Evolutionary conservation across 2,113 vertebrate species (phyloP).

Genomic region (Neofelis nebulosa): DNA sequence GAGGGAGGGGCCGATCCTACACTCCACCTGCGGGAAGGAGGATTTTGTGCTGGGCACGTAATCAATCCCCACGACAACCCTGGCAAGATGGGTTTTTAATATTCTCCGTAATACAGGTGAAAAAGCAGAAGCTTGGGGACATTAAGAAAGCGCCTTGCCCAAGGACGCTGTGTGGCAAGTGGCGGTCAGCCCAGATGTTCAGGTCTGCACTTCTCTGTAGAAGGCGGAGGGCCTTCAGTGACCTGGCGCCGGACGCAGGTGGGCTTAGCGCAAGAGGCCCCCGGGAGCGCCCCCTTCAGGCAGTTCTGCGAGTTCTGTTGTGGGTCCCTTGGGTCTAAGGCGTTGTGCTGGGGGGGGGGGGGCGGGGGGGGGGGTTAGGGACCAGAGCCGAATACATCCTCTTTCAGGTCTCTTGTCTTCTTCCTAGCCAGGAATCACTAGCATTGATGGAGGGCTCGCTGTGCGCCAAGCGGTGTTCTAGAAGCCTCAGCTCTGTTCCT

Average conservation of each 20-base stretch:
- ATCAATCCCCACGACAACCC: background rate
- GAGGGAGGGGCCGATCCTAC: background rate
- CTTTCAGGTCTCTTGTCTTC: background rate
- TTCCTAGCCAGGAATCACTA: background rate
- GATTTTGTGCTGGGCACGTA: background rate
- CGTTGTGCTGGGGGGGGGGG: background rate
- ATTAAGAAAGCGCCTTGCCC: slow-evolving; percentile 8
- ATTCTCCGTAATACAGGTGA: background rate
- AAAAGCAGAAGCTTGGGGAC: background rate
- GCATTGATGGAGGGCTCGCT: too few relatives aligned
- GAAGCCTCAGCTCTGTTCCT: background rate
- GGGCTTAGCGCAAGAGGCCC: background rate
- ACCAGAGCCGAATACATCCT: background rate
- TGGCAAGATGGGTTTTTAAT: background rate
- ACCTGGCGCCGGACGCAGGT: background rate
- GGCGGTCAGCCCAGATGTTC: background rate
- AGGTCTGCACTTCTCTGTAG: background rate
- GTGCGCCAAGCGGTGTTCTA: background rate
- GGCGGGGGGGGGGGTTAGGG: background rate
- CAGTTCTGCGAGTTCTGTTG: background rate
- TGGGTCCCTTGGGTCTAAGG: background rate
- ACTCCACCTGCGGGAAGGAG: background rate
- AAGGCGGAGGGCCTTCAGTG: background rate
- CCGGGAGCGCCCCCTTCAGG: too few relatives aligned
- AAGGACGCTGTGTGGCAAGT: background rate